Base-by-base conservation (phyloP, 2,888 invertebrate genomes). In the Brachyptera risi region DNA sequence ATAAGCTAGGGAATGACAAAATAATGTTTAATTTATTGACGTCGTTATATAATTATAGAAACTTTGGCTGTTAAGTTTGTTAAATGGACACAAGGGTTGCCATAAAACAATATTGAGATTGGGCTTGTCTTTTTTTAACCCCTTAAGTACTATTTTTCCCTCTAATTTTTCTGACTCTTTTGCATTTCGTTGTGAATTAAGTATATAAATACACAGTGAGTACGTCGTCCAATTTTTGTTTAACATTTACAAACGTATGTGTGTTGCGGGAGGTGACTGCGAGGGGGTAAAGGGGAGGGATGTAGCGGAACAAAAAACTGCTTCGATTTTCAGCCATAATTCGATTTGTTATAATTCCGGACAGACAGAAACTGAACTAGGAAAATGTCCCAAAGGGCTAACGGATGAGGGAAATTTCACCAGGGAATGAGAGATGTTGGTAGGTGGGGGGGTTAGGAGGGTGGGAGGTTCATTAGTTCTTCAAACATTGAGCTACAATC, bases 381-480 rank as follows among this genome's bases (percentile, higher is more conserved):
- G 56, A 3, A 50, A 21, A 56, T 23, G 56, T 42, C 44, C 44
- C 54, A 40, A 42, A 61, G 61, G 54, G 61, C 19, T 23, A 11
- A 56, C 57, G 60, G 60, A 37, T 27, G 31, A 40, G 38, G 58
- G 59, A 49, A 37, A 49, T 49, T 54, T 38, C 50, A 27, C 17
- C 50, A 9, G 35, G 56, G 56, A 49, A 58, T 47, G 59, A 49
- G 60, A 42, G 35, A 19, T 24, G n/a, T 19, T 15, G 31, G 59
- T n/a, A 15, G 58, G 38, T 17, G 50, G 26, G 19, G 38, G 27
- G 37, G 44, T 21, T 17, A 7, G 49, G 51, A 5, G 58, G 13
- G 42, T 23, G 54, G 54, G 63, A 42, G 62, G 62, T 63, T 65
- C 65, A 65, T 65, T 65, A 65, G 65, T 63, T 65, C 65, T 62